Base-by-base conservation (phyloP, 2,888 invertebrate species). In the Lochmaea crataegi region DNA sequence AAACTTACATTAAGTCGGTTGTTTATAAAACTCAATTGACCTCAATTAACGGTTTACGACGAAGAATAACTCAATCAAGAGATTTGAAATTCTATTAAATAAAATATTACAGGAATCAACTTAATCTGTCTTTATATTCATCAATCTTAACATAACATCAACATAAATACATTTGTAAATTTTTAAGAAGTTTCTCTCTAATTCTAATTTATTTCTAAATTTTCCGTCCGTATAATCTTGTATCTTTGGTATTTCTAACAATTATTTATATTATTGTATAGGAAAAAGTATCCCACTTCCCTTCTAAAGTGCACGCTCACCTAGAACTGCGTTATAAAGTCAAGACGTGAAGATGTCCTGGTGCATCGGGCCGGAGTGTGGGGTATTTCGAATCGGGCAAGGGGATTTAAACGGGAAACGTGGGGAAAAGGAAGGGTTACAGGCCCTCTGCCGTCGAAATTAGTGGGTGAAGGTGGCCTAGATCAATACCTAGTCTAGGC, bases 381-480 rank as follows among this genome's bases (percentile, higher is more conserved):
- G 75, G 72, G 72, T 65, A 38, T 41, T 69, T 56, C 56, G 53
- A 42, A 69, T 12, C 64, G 64, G 57, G 14, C 64, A 32, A 74
- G 74, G 75, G 75, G 71, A 64, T 74, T 73, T 68, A 74, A 64
- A 53, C 61, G 57, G 51, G 58, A 58, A 68, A 74, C 51, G 65
- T 57, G 41, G 41, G 71, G 68, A 69, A 63, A 70, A 63, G 63
- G 70, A 67, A 72, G 73, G 68, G 67, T 68, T 71, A 58, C 65
- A 72, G 72, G 65, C 72, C 76, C 77, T 72, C 75, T 82, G 83
- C 80, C 83, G 82, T 84, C 85, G 84, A 85, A 86, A 86, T 86
- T 86, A 86, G 85, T 86, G 85, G 86, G 85, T 86, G 85, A 86
- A 86, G 86, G 85, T 85, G 83, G 85, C 85, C 85, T 85, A 86